Conservation (phyloP, 2,113 vertebrate genomes). For the Paradoxurus hermaphroditus region DNA sequence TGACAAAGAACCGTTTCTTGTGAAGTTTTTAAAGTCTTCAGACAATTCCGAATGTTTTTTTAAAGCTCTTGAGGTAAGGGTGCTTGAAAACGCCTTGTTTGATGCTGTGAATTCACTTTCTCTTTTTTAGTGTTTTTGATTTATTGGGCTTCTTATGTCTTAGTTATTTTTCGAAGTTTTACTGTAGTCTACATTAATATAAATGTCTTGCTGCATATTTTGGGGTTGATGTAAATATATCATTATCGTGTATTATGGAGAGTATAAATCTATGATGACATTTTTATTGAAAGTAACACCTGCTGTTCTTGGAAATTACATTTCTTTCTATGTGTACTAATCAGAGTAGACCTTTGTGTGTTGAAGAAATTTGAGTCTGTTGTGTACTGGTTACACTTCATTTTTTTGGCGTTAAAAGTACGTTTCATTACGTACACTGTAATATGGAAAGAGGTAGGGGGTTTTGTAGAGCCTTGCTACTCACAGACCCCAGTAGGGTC, state of each 20-base stretch:
- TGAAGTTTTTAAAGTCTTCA: slow-evolving; percentile 91
- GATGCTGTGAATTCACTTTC: not conserved
- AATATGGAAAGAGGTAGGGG: not conserved
- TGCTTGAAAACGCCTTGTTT: not conserved
- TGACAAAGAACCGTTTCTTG: slow-evolving; percentile 86
- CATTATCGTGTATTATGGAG: not conserved
- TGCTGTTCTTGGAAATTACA: not conserved
- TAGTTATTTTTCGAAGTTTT: not conserved
- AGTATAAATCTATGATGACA: not conserved
- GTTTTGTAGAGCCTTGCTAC: not conserved
- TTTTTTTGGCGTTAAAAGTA: not conserved
- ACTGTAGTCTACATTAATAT: not conserved
- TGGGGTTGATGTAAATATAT: not conserved
- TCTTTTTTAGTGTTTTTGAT: not conserved
- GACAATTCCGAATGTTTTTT: slow-evolving; percentile 85
- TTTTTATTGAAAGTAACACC: not conserved
- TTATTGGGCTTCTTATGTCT: slow-evolving; percentile 6
- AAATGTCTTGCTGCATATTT: not conserved
- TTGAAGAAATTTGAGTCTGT: not conserved
- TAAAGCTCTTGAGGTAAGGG: slow-evolving; percentile 93
- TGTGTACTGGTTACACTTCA: not conserved
- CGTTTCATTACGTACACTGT: not conserved
- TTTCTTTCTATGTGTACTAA: not conserved
- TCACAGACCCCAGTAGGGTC: not conserved
- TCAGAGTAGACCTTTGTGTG: not conserved